phyloP scores from a whole-genome alignment of 2,113 vertebrate species.

The Panurus biarmicus region DNA sequence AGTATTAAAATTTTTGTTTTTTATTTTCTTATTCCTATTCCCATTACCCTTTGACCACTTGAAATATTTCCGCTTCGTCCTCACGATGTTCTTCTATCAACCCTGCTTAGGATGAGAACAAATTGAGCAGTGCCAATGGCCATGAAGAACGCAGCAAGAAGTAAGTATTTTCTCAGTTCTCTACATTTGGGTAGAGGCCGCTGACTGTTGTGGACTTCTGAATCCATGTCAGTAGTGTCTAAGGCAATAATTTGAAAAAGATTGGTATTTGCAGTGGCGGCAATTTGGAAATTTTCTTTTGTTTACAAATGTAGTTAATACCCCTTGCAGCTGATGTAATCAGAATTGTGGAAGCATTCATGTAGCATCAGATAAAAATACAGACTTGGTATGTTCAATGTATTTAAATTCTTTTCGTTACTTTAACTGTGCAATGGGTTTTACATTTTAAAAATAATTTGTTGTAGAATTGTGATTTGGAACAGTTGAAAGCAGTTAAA shows the following conservation, averaged over 20 bases:
- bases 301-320: not conserved
- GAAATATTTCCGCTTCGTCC: conserved; percentile 96
- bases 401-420: not conserved
- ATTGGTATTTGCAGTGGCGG: not conserved
- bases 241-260: not conserved
- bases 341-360: not conserved
- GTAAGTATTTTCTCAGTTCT: conserved; percentile 68
- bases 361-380: not conserved
- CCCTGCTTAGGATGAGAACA: conserved; percentile 98
- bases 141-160: conserved; percentile 92
- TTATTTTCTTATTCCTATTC: conserved; percentile 94
- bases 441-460: not conserved
- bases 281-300: not conserved
- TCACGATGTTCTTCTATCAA: conserved; percentile 99
- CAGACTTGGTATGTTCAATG: not conserved
- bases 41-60: conserved; percentile 97
- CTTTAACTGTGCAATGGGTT: not conserved
- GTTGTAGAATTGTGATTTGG: not conserved
- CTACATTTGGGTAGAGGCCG: fast-evolving
- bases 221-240: not conserved
- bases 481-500: not conserved
- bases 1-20: conserved; percentile 80
- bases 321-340: not conserved
- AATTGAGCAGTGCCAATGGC: conserved; percentile 87
- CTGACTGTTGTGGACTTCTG: not conserved